Evolutionary conservation across 2,797 vertebrate genomes (phyloP).

Genomic region (Onychomys torridus): DNA sequence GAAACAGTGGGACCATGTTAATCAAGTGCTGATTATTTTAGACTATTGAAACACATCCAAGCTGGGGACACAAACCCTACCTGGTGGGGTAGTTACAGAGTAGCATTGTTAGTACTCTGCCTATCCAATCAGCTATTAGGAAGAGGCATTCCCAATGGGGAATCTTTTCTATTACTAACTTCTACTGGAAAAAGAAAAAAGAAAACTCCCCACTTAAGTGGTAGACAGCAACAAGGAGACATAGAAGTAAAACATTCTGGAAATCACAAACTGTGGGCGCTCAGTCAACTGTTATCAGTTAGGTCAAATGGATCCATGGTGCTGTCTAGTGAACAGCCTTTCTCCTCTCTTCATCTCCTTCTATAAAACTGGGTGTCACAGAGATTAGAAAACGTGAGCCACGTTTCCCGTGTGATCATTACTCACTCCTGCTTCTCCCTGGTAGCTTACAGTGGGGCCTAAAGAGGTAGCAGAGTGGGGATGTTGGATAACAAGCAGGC

Average conservation of each 20-base stretch:
- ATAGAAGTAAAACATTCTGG: not conserved
- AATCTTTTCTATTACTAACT: not conserved
- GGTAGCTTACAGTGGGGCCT: fast-evolving
- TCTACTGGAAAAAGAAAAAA: no score
- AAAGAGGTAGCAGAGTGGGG: no score
- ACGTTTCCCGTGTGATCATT: not conserved
- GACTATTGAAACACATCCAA: not conserved
- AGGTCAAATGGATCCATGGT: not conserved
- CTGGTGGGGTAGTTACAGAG: no score
- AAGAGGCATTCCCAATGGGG: not conserved
- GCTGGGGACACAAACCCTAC: no score
- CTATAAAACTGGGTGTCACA: not conserved
- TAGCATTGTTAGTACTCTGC: fast-evolving
- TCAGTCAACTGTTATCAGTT: not conserved
- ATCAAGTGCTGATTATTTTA: not conserved
- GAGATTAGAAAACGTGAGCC: not conserved
- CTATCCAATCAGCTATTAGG: not conserved
- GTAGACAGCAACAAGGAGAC: not conserved
- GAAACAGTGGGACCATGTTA: not conserved
- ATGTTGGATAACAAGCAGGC: not conserved
- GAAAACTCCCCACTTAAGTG: not conserved
- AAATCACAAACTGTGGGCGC: not conserved
- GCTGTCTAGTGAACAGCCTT: not conserved
- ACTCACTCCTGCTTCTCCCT: not conserved
- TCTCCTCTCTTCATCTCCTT: not conserved